Percentiles rank a stretch among this genome's conserved stretches.
Conservation (phyloP, 2,888 invertebrate genomes). For the Luperina nickerlii region DNA sequence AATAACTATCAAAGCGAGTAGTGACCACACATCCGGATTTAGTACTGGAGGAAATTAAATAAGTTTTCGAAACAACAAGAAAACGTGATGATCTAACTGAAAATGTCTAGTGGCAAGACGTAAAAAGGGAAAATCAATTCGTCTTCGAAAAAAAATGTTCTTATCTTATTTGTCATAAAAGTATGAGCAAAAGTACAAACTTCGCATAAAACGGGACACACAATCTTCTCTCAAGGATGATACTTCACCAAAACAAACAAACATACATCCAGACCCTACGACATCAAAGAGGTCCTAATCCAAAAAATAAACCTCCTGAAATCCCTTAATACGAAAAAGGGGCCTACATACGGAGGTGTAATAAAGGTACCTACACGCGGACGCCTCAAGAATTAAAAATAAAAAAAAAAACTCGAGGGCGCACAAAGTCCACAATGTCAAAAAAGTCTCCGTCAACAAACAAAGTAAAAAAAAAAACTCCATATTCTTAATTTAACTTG, state of each 20-base stretch:
- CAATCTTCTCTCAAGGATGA: constrained; percentile 51
- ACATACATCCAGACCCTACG: constrained; percentile 80
- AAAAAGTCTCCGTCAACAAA: constrained; percentile 89
- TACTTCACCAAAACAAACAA: constrained; percentile 81
- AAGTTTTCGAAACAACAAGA: not conserved
- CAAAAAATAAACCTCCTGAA: constrained; percentile 86
- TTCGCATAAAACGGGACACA: constrained; percentile 29
- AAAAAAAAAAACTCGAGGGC: constrained; percentile 79
- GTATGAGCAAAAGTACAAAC: constrained; percentile 34
- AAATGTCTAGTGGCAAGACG: not conserved
- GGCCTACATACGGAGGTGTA: constrained; percentile 78
- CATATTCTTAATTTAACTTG: constrained; percentile 91
- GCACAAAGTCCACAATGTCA: constrained; percentile 89
- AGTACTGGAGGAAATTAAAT: constrained; percentile 10
- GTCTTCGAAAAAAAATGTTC: not conserved
- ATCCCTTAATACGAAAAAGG: constrained; percentile 83
- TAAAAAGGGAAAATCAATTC: accelerated
- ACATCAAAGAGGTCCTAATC: constrained; percentile 88
- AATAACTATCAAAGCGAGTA: constrained; percentile 62
- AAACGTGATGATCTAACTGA: not conserved
- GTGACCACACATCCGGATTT: constrained; percentile 47
- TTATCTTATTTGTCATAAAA: constrained; percentile 19
- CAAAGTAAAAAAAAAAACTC: constrained; percentile 86
- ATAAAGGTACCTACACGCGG: constrained; percentile 83
- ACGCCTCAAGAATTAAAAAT: constrained; percentile 88